Evolutionary conservation across 2,888 invertebrate genomes (phyloP).

Genomic region (Pyrgus malvae): DNA sequence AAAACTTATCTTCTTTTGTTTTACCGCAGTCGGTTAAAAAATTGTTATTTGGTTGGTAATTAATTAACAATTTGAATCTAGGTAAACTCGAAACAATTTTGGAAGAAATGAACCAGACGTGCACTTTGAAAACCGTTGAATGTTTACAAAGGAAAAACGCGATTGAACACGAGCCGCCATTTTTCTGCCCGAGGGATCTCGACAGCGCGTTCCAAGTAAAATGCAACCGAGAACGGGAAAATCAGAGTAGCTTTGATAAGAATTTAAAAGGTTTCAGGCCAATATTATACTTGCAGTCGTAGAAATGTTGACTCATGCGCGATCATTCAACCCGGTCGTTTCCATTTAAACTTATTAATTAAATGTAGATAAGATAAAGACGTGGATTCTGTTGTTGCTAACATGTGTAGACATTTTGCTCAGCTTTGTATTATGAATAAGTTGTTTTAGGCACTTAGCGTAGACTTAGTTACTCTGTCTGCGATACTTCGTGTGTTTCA

Average conservation of each 20-base stretch:
- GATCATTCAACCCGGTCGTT: no score
- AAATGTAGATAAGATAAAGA: no score
- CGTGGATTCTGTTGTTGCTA: no score
- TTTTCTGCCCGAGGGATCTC: conserved; percentile 54
- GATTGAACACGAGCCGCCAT: conserved; percentile 48
- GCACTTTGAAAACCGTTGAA: conserved; percentile 32
- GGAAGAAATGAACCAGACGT: conserved; percentile 44
- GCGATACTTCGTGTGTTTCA: no score
- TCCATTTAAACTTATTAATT: no score
- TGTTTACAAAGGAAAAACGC: conserved; percentile 38
- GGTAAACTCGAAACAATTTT: conserved; percentile 53
- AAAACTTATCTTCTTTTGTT: no score
- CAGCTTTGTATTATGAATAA: no score
- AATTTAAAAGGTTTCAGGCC: conserved; percentile 74
- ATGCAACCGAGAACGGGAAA: conserved; percentile 49
- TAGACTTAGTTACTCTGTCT: no score
- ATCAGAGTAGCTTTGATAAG: conserved; percentile 65
- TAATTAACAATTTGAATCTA: neutral
- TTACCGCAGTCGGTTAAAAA: no score
- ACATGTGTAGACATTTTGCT: no score
- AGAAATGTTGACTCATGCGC: conserved; percentile 51
- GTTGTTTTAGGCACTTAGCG: no score
- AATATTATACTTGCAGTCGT: conserved; percentile 63
- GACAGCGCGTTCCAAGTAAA: conserved; percentile 46
- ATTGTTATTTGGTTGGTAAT: no score